A percentile compares a stretch with the other conserved stretches of the same genome.
Conservation (phyloP, 1,140 invertebrate species). For the Lasaia peninsularis region DNA sequence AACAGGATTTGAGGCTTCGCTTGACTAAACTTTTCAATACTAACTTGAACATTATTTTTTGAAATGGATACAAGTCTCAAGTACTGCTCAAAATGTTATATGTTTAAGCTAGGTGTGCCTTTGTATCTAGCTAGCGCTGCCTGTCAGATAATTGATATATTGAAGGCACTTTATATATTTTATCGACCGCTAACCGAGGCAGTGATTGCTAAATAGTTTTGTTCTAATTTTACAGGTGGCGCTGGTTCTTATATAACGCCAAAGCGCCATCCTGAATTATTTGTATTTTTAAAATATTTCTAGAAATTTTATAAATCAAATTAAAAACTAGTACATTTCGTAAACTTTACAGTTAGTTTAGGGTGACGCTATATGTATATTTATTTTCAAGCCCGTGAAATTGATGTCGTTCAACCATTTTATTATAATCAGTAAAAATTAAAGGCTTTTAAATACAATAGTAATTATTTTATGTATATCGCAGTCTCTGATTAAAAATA, state of each 20-base stretch:
- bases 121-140: slow-evolving; percentile 43
- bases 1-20: slow-evolving; percentile 52
- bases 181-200: slow-evolving; percentile 39
- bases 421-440: neutral
- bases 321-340: neutral
- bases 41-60: neutral
- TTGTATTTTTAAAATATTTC: neutral
- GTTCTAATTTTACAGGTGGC: slow-evolving; percentile 50
- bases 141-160: slow-evolving; percentile 32
- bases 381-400: neutral
- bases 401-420: neutral
- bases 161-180: slow-evolving; percentile 7
- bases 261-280: slow-evolving; percentile 67
- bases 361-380: slow-evolving; percentile 47
- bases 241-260: slow-evolving; percentile 47
- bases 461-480: neutral
- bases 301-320: neutral
- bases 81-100: slow-evolving; percentile 44
- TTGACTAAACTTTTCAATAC: slow-evolving; percentile 21
- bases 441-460: slow-evolving; percentile 11
- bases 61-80: slow-evolving; percentile 40
- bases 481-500: too few species aligned
- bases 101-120: slow-evolving; percentile 5
- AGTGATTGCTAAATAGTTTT: slow-evolving; percentile 53
- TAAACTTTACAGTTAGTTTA: slow-evolving; percentile 32